Percentiles rank a stretch among this genome's conserved stretches.
Evolutionary conservation across 2,888 invertebrate genomes (phyloP).

Genomic region (Netelia fuscicornis): DNA sequence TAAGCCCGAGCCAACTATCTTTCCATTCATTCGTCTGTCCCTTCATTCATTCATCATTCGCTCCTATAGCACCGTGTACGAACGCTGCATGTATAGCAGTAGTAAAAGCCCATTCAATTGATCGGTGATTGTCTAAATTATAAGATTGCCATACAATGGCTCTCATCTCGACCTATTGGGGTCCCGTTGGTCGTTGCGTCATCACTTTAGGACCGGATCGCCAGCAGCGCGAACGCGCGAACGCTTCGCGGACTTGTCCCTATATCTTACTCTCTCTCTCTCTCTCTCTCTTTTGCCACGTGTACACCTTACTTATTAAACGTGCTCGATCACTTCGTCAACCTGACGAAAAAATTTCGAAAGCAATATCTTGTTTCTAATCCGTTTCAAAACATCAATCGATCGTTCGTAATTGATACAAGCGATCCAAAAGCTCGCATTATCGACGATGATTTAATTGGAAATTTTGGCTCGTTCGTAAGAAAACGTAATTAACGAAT

Average conservation of each 20-base stretch:
- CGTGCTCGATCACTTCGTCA: neutral
- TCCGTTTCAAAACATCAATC: too few species aligned
- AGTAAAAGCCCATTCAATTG: constrained; percentile 85
- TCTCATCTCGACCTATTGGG: constrained; percentile 85
- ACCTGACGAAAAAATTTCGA: neutral
- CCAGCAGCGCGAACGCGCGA: constrained; percentile 78
- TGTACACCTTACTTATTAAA: neutral
- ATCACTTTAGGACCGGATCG: constrained; percentile 84
- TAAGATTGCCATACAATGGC: constrained; percentile 85
- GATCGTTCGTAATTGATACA: too few species aligned
- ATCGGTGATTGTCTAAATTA: constrained; percentile 85
- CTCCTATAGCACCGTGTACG: constrained; percentile 80
- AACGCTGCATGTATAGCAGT: constrained; percentile 84
- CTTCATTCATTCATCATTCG: constrained; percentile 85
- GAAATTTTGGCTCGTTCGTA: neutral
- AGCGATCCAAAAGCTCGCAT: too few species aligned
- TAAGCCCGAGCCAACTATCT: constrained; percentile 84
- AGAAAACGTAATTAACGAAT: neutral
- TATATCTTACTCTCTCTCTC: constrained; percentile 30
- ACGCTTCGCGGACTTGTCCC: constrained; percentile 67
- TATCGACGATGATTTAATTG: too few species aligned
- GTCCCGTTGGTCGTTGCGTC: constrained; percentile 84
- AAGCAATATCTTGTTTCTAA: neutral
- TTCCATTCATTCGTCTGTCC: constrained; percentile 85
- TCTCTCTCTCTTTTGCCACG: neutral